Conservation (phyloP, 2,797 vertebrate genomes). For the Sciurus carolinensis region DNA sequence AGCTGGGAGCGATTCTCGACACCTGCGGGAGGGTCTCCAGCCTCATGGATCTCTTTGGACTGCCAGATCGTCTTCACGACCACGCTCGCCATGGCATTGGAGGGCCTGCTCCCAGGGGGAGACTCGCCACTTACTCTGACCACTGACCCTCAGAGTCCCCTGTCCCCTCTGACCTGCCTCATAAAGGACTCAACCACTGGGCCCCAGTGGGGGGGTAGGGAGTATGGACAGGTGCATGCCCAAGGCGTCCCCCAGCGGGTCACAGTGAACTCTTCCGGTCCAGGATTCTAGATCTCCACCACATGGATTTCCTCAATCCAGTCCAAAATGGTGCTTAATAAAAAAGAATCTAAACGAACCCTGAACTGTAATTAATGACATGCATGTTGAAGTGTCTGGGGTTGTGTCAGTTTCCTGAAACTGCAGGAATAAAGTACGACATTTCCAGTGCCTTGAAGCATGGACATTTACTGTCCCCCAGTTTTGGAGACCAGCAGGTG, state of each 20-base stretch:
- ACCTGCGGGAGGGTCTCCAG: slow-evolving; percentile 68
- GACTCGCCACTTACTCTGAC: slow-evolving; percentile 68
- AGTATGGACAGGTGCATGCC: background rate
- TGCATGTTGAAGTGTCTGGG: too few relatives aligned
- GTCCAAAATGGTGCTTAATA: background rate
- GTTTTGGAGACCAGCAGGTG: background rate
- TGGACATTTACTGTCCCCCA: background rate
- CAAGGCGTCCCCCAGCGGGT: background rate
- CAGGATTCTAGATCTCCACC: background rate
- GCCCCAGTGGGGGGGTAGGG: background rate
- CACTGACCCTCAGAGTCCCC: background rate
- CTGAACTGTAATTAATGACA: background rate
- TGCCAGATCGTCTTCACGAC: slow-evolving; percentile 88
- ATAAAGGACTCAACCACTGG: slow-evolving; percentile 83
- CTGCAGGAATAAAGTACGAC: background rate
- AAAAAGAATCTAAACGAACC: background rate
- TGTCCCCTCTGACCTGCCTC: slow-evolving; percentile 59
- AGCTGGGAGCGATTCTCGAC: slow-evolving; percentile 76
- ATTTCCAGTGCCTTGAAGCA: background rate
- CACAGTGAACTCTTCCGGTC: slow-evolving; percentile 18
- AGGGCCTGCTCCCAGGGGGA: slow-evolving; percentile 65
- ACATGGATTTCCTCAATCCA: fast-evolving
- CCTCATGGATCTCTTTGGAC: slow-evolving; percentile 87
- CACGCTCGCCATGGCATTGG: slow-evolving; percentile 84
- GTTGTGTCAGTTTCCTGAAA: background rate